These are phyloP conservation scores for Calameuta pallipes DNA, from an alignment of 2,888 invertebrate species.

Conservation along the genomic window DNA sequence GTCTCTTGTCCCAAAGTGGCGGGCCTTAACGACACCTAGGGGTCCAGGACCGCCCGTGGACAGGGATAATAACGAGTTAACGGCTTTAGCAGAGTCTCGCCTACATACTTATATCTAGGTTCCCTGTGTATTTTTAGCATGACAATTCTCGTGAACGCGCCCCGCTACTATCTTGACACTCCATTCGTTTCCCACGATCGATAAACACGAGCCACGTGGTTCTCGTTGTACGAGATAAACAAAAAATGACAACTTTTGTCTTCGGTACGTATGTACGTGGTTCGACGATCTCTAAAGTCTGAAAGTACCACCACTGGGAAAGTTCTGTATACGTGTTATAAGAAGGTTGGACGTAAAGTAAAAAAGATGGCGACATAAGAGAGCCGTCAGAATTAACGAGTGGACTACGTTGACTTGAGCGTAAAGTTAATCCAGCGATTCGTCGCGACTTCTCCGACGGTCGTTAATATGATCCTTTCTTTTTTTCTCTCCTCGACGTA, in stretches of 20 bases:
- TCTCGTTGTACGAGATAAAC: background rate
- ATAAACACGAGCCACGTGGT: background rate
- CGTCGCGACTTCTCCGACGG: slow-evolving; percentile 1
- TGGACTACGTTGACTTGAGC: background rate
- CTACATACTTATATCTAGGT: background rate
- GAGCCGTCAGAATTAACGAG: background rate
- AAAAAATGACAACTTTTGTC: background rate
- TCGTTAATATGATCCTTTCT: background rate
- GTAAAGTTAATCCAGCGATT: slow-evolving; percentile 4
- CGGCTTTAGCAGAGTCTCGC: slow-evolving; percentile 16
- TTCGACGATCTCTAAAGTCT: background rate
- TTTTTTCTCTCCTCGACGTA: background rate
- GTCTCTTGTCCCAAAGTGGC: background rate
- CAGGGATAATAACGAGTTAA: slow-evolving; percentile 20
- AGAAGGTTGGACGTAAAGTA: background rate
- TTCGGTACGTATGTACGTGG: background rate
- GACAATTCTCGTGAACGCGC: background rate
- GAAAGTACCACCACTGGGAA: background rate
- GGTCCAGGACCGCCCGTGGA: background rate
- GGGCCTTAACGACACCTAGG: background rate
- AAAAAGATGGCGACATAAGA: background rate
- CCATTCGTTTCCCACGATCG: slow-evolving; percentile 13
- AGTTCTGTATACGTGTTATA: background rate
- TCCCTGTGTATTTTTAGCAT: background rate
- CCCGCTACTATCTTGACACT: slow-evolving; percentile 21